Base-by-base conservation (phyloP, 2,113 vertebrate genomes). In the Rallus limicola region DNA sequence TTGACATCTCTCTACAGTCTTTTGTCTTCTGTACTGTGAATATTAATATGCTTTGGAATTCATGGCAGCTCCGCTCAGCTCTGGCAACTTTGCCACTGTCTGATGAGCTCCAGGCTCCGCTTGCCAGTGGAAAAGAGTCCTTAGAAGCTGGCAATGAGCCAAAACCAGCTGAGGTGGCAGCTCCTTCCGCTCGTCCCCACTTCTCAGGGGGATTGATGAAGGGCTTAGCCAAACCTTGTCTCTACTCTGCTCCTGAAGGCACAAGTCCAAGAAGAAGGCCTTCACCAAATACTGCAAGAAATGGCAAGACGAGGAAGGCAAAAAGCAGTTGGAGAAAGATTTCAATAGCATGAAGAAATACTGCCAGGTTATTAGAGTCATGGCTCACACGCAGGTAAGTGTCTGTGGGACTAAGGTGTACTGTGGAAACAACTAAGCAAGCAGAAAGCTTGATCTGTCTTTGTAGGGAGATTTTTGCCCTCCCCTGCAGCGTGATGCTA, bases 251-350 rank as follows among this genome's bases (percentile, higher is more conserved):
- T 94, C 75, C 96, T 98, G 96, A 98, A 99, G 99, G 99, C 99
- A 99, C 98, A 99, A 99, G 86, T 99, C 99, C 88, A 99, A 99
- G 98, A 99, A 99, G 99, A 99, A 99, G 99, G 99, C 99, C 62
- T 99, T 99, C 97, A 99, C 99, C 74, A 99, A 99, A 24, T 99
- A 99, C 97, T 99, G 99, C 97, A 99, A 99, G 98, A 99, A 99
- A 85, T 99, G 99, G 99, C 99, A 99, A 97, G 99, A 99, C 82
- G 99, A 99, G 0, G 99, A 99, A 2, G 99, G 99, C 97, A 99
- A 99, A 98, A 99, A 99, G 91, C 99, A 99, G 96, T 96, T 99
- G 98, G 99, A 99, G 97, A 99, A 99, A 90, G 99, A 99, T 98
- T 99, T 99, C 85, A 97, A 75, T 58, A 97, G 99, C 97, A 99